A percentile compares a stretch with the other conserved stretches of the same genome.
phyloP scores from a whole-genome alignment of 2,113 vertebrate genomes.

The Oxygymnocypris stewartii region DNA sequence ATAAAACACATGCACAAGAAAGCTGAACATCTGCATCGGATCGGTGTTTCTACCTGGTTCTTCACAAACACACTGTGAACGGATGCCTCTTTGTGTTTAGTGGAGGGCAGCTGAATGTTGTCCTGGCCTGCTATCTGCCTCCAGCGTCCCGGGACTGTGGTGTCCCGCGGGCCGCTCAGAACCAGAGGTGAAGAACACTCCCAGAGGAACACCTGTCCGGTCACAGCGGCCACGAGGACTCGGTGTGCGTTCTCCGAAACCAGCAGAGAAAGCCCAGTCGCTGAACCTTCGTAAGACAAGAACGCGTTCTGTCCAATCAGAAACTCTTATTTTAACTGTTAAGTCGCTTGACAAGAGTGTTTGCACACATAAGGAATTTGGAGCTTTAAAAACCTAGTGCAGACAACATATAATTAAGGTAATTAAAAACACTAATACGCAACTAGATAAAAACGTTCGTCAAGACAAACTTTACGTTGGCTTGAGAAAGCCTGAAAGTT shows the following conservation, averaged over 20 bases:
- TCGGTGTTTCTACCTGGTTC: conserved; percentile 77
- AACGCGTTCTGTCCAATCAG: too few relatives aligned
- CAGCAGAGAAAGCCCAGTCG: conserved; percentile 75
- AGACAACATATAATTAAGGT: too few relatives aligned
- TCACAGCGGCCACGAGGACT: conserved; percentile 74
- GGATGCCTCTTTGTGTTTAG: conserved; percentile 83
- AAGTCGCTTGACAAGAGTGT: too few relatives aligned
- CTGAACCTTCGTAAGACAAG: conserved; percentile 59
- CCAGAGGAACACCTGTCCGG: conserved; percentile 85
- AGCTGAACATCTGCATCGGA: neutral
- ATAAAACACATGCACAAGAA: neutral
- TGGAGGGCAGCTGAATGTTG: conserved; percentile 76
- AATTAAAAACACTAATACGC: too few relatives aligned
- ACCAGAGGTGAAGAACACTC: conserved; percentile 75
- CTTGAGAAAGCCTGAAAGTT: too few relatives aligned
- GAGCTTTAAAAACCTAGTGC: too few relatives aligned
- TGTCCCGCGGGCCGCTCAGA: conserved; percentile 63
- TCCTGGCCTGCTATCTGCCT: conserved; percentile 76
- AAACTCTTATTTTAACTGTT: too few relatives aligned
- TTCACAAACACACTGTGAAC: conserved; percentile 80
- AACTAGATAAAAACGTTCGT: too few relatives aligned
- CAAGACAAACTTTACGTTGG: too few relatives aligned
- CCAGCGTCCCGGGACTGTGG: conserved; percentile 78
- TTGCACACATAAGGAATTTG: too few relatives aligned
- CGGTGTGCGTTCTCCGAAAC: conserved; percentile 83